Evolutionary conservation across 2,888 invertebrate genomes (phyloP).

Genomic region (Parnassius glacialis): DNA sequence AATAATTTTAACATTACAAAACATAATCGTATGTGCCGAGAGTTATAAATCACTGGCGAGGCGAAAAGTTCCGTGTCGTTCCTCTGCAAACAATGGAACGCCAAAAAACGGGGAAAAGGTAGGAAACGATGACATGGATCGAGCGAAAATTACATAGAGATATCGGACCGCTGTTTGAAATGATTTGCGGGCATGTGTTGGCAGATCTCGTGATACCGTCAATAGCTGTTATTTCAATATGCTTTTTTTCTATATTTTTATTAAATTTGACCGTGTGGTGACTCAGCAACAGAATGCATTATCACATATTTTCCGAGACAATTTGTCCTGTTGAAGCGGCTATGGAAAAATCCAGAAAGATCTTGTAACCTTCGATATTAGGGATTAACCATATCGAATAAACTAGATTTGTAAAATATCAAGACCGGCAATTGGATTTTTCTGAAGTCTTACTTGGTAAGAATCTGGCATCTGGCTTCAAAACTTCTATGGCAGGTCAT

Average conservation of each 20-base stretch:
- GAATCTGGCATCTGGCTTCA: too few relatives aligned
- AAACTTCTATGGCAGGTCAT: too few relatives aligned
- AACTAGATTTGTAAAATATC: too few relatives aligned
- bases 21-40: constrained; percentile 3
- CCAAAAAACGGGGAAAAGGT: constrained; percentile 24
- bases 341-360: too few relatives aligned
- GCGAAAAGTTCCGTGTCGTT: constrained; percentile 29
- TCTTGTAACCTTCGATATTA: too few relatives aligned
- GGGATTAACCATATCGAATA: too few relatives aligned
- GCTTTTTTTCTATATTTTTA: neutral
- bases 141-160: constrained; percentile 14
- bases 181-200: constrained; percentile 12
- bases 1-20: neutral
- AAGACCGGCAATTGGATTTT: too few relatives aligned
- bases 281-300: too few relatives aligned
- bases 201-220: constrained; percentile 2
- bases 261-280: too few relatives aligned
- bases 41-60: constrained; percentile 16
- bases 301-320: too few relatives aligned
- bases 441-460: too few relatives aligned
- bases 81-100: constrained; percentile 42
- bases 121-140: constrained; percentile 13
- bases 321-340: too few relatives aligned
- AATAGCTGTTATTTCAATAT: constrained; percentile 14
- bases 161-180: constrained; percentile 6